Evolutionary conservation across 2,888 invertebrate species (phyloP), one percentile per base, ranked within the genome.

Genomic region (Allolobophora icterica): DNA sequence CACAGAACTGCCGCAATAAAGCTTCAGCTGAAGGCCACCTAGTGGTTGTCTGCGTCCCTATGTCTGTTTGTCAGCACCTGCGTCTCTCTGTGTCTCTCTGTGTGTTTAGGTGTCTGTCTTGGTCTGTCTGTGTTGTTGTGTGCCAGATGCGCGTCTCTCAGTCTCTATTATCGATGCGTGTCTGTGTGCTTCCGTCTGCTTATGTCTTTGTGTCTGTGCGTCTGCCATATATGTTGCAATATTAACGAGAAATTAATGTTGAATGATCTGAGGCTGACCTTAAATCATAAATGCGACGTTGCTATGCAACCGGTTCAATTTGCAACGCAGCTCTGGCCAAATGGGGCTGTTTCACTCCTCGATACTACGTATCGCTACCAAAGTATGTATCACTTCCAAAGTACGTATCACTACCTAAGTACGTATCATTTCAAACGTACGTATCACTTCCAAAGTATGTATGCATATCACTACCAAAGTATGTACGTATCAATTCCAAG

Each of bases 201-300:
- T 24, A 21, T 52, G 6, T 52, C 4, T 21, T 3, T 24, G 24
- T 24, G 52, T 11, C 71, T 71, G 6, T 58, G 58, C 58, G 58
- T 58, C 58, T 58, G 24, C 58, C 58, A 24, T n/a, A n/a, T 71
- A 71, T 71, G 71, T 13, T 71, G 71, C 71, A 71, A 71, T 71
- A 71, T 71, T n/a, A 71, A 71, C n/a, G 71, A 71, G 71, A 71
- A 71, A 71, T 71, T 71, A 71, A n/a, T 71, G 71, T 71, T n/a
- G 71, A 71, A 52, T 52, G 52, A 52, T 52, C 52, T 52, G 52
- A 52, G 52, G 52, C 52, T 52, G 52, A 19, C 52, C 52, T 52
- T 52, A 52, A 52, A 52, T 52, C 52, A 52, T 52, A 52, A 52
- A 52, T 52, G 52, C 52, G 24, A 24, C 52, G 52, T 52, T 52